These are phyloP conservation scores for Triplophysa dalaica DNA, from an alignment of 2,113 vertebrate genomes.

Conservation along the genomic window DNA sequence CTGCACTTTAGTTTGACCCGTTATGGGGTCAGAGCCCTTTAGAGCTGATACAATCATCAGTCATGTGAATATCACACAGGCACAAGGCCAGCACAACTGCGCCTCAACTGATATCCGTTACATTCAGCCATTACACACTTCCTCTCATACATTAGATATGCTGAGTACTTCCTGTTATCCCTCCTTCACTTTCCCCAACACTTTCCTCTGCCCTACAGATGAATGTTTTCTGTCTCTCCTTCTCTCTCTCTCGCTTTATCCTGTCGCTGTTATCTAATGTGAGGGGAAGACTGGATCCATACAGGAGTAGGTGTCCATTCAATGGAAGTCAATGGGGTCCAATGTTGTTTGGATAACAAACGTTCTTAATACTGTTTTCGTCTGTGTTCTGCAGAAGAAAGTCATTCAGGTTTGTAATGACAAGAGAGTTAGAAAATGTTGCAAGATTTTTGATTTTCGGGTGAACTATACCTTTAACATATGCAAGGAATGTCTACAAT, in stretches of 20 bases:
- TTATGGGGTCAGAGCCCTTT: not conserved
- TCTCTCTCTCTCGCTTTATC: not conserved
- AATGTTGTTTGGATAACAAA: no score
- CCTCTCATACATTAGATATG: constrained; percentile 3
- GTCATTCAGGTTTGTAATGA: no score
- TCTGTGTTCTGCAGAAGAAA: no score
- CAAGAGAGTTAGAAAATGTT: no score
- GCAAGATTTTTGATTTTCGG: no score
- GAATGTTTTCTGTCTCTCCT: not conserved
- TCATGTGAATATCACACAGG: constrained; percentile 17
- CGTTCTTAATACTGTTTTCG: no score
- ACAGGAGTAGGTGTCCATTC: not conserved
- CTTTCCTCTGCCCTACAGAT: not conserved
- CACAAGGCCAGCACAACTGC: not conserved
- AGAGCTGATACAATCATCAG: not conserved
- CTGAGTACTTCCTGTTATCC: not conserved
- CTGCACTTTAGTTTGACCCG: not conserved
- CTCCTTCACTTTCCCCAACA: not conserved
- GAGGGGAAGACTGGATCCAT: not conserved
- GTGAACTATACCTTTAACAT: no score
- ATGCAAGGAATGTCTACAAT: no score
- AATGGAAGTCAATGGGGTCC: no score
- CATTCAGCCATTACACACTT: not conserved
- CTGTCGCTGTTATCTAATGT: constrained; percentile 1
- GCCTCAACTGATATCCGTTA: not conserved